Evolutionary conservation across 2,888 invertebrate species (phyloP).

Genomic region (Xanthia togata): DNA sequence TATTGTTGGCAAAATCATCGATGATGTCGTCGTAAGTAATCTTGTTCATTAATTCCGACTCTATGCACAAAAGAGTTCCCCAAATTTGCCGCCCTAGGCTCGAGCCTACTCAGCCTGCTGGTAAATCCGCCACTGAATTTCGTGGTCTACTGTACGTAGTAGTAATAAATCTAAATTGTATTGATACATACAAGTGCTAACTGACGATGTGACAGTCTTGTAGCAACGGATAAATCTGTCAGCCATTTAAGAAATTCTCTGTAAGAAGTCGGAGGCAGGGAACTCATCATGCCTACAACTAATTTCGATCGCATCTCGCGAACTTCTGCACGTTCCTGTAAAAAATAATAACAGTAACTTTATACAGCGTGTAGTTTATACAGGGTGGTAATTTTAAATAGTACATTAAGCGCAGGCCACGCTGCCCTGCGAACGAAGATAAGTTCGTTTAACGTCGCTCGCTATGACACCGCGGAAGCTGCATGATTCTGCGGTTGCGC

Average conservation of each 20-base stretch:
- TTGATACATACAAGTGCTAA: conserved; percentile 81
- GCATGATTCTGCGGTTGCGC: no score
- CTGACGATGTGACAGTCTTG: conserved; percentile 81
- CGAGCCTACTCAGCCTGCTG: no score
- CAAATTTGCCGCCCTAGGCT: no score
- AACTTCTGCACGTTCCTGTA: conserved; percentile 84
- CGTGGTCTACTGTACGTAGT: background rate
- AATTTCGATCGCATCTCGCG: conserved; percentile 81
- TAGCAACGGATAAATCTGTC: conserved; percentile 79
- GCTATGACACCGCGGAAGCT: no score
- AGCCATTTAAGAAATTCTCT: conserved; percentile 81
- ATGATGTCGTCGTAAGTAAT: no score
- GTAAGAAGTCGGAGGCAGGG: conserved; percentile 80
- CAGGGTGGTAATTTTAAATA: background rate
- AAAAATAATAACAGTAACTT: conserved; percentile 11
- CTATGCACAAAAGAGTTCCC: no score
- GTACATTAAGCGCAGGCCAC: background rate
- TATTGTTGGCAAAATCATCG: no score
- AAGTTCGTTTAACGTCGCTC: background rate
- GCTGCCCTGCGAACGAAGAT: background rate
- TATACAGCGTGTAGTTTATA: background rate
- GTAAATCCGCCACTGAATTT: no score
- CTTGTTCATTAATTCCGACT: no score
- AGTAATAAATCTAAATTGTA: background rate
- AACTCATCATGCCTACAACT: conserved; percentile 84